Evolutionary conservation across 1,140 invertebrate species (phyloP).

Genomic region (Aphelinus atriplicis): DNA sequence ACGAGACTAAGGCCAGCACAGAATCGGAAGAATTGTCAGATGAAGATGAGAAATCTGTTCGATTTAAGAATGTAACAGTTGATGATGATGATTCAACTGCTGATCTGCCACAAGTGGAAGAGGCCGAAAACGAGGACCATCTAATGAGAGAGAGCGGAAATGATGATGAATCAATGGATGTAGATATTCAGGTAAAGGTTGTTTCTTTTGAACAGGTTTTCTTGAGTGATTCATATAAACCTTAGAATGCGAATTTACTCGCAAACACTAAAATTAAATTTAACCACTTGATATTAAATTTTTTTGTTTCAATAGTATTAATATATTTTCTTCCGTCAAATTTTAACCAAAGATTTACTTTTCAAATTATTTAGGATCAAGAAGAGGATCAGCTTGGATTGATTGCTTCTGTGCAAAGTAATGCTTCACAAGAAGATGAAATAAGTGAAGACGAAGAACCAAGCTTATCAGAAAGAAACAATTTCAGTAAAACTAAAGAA

Average conservation of each 20-base stretch:
- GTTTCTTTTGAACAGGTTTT: no score
- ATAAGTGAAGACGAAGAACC: conserved; percentile 33
- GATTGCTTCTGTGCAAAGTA: background rate
- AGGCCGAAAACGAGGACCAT: conserved; percentile 5
- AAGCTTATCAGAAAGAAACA: no score
- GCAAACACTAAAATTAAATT: no score
- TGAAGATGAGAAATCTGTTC: conserved; percentile 19
- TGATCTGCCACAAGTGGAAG: background rate
- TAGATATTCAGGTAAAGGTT: no score
- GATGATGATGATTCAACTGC: conserved; percentile 2
- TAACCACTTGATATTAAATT: no score
- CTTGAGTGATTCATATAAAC: no score
- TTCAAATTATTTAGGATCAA: background rate
- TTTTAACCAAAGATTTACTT: no score
- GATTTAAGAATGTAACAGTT: background rate
- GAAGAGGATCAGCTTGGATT: background rate
- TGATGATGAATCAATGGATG: conserved; percentile 3
- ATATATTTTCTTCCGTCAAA: no score
- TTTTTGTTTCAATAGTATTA: no score
- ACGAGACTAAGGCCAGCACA: conserved; percentile 1
- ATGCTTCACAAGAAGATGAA: conserved; percentile 19
- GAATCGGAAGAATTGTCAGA: conserved; percentile 26
- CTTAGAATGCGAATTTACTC: no score
- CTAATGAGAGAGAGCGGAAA: background rate
- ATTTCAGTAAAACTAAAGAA: no score